Evolutionary conservation across 1,140 invertebrate species (phyloP).

Genomic region (Drosophila nigrodunni): DNA sequence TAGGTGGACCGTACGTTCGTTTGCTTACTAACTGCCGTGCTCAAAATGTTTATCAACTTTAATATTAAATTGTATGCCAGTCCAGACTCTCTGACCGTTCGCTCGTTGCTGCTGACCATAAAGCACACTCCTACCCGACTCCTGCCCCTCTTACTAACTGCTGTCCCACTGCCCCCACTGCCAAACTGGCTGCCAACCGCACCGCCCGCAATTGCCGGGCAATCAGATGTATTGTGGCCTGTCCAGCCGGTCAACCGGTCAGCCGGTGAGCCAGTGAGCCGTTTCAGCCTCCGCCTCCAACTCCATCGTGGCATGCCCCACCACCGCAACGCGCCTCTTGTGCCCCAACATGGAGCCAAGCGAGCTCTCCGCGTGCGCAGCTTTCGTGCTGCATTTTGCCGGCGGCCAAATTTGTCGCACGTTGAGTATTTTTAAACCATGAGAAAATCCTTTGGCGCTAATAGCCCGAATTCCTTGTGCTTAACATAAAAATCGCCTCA

Average conservation of each 20-base stretch:
- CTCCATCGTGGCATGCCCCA: slow-evolving; percentile 20
- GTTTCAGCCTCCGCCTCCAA: slow-evolving; percentile 27
- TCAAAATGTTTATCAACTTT: slow-evolving; percentile 84
- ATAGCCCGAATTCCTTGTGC: slow-evolving; percentile 84
- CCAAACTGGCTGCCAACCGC: slow-evolving; percentile 61
- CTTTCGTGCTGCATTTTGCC: slow-evolving; percentile 81
- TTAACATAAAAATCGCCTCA: slow-evolving; percentile 83
- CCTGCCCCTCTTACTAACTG: background rate
- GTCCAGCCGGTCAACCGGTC: slow-evolving; percentile 48
- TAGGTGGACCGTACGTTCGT: slow-evolving; percentile 84
- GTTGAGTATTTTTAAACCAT: slow-evolving; percentile 84
- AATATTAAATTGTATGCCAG: slow-evolving; percentile 84
- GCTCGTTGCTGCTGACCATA: slow-evolving; percentile 48
- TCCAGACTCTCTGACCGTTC: slow-evolving; percentile 67
- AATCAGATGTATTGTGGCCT: slow-evolving; percentile 70
- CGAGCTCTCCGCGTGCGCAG: slow-evolving; percentile 70
- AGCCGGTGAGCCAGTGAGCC: slow-evolving; percentile 36
- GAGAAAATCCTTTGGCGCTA: slow-evolving; percentile 84
- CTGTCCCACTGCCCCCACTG: slow-evolving; percentile 11
- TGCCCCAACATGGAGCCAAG: slow-evolving; percentile 8
- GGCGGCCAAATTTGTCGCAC: slow-evolving; percentile 83
- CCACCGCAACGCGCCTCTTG: background rate
- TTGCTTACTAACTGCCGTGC: slow-evolving; percentile 84
- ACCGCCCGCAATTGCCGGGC: slow-evolving; percentile 63
- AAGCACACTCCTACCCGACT: slow-evolving; percentile 51